Conservation (phyloP, 2,888 invertebrate genomes). For the Phyto melanocephala region DNA sequence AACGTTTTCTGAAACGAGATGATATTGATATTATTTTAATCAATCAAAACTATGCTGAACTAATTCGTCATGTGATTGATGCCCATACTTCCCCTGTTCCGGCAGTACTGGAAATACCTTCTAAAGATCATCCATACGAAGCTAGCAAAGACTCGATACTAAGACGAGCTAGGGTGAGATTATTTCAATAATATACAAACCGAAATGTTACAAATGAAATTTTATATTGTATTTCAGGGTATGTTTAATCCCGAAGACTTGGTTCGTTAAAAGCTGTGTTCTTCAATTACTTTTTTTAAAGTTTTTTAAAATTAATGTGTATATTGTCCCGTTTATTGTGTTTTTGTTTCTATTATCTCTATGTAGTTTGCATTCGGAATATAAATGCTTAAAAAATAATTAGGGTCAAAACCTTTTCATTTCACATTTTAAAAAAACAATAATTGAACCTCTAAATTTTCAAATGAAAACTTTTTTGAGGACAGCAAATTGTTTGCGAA, state of each 20-base stretch:
- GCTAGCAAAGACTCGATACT: constrained; percentile 98
- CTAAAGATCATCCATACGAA: constrained; percentile 97
- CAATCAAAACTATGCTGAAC: constrained; percentile 98
- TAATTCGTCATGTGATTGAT: constrained; percentile 98
- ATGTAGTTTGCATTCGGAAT: neutral
- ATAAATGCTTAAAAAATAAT: neutral
- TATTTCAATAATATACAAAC: neutral
- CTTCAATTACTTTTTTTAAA: neutral
- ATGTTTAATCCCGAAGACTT: constrained; percentile 94
- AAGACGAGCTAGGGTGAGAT: constrained; percentile 91
- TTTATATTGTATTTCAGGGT: constrained; percentile 82
- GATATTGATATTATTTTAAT: constrained; percentile 99
- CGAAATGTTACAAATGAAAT: neutral
- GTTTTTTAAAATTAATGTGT: neutral
- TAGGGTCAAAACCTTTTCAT: too few relatives aligned
- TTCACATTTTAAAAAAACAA: too few relatives aligned
- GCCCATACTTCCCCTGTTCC: constrained; percentile 95
- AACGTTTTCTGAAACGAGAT: constrained; percentile 94
- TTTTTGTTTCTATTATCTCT: neutral
- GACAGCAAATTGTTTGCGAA: too few relatives aligned
- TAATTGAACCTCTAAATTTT: too few relatives aligned
- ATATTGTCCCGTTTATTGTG: neutral
- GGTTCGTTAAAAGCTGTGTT: constrained; percentile 76
- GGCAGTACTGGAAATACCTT: constrained; percentile 98
- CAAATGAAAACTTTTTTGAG: too few relatives aligned